phyloP scores from a whole-genome alignment of 2,113 vertebrate genomes.

The Tenebrosternarchus preto region DNA sequence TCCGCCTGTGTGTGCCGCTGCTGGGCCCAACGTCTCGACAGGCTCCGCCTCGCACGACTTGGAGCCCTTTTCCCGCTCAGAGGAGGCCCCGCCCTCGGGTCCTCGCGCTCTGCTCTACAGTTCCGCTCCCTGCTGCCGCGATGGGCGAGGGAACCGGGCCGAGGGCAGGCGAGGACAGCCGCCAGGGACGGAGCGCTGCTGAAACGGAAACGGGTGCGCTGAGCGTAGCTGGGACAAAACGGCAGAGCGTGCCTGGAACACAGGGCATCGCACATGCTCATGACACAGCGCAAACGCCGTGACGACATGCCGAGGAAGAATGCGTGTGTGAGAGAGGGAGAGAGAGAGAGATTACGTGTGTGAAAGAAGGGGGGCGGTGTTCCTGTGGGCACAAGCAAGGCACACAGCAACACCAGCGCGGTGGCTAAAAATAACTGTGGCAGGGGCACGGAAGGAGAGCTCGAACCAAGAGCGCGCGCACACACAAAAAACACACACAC shows the following conservation, averaged over 20 bases:
- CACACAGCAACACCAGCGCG: conserved; percentile 69
- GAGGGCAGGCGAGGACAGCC: neutral
- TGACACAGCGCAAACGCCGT: conserved; percentile 11
- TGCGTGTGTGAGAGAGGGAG: conserved; percentile 32
- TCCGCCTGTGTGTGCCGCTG: conserved; percentile 33
- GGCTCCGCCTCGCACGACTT: conserved; percentile 24
- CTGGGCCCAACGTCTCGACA: conserved; percentile 25
- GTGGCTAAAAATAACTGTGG: conserved; percentile 75
- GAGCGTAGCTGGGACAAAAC: neutral
- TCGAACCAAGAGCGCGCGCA: conserved; percentile 30
- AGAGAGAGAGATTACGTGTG: conserved; percentile 1
- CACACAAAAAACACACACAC: too few relatives aligned
- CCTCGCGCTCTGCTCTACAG: neutral
- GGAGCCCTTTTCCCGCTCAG: conserved; percentile 23
- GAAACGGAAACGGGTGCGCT: neutral
- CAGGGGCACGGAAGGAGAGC: conserved; percentile 48
- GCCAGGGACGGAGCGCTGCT: neutral
- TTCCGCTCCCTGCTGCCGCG: neutral
- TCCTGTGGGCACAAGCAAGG: conserved; percentile 64
- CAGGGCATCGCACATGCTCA: conserved; percentile 10
- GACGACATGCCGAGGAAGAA: neutral
- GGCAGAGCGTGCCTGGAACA: neutral
- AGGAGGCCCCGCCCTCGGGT: neutral
- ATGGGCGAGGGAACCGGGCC: neutral
- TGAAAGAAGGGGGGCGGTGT: conserved; percentile 26